Base-by-base conservation (phyloP, 2,888 invertebrate species). In the Andrena fulva region DNA sequence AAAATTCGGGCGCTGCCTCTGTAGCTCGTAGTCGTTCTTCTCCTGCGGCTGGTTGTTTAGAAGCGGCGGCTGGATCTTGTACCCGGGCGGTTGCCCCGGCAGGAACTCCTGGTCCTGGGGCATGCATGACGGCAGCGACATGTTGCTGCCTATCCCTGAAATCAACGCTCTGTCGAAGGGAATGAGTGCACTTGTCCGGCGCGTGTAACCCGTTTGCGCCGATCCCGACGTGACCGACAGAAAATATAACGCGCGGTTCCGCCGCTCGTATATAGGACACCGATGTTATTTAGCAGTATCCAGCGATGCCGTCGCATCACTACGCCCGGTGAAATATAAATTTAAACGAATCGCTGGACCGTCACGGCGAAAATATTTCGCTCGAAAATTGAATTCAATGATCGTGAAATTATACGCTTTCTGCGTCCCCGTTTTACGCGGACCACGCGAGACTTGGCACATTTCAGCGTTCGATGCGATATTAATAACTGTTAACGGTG, bases 101-200 rank as follows among this genome's bases (percentile, higher is more conserved):
- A 85, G 54, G 62, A 89, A 84, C 66, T 92, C 92, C 35, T 90
- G 91, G 56, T 93, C 92, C 63, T 92, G 92, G 12, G 89, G 87
- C 16, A 92, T 89, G 73, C 91, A 92, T 1, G 92, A 91, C 4
- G 93, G 92, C 33, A 93, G 84, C n/a, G 93, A 93, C 88, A 91
- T 89, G 88, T 93, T 93, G 79, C 93, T 93, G 59, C 93, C 93
- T 62, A 93, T 90, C 10, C 92, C 91, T 33, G 89, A 89, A 64
- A 93, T 89, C 27, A 93, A 86, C 20, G 92, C 92, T 29, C 92
- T 93, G 75, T 20, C 64, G 42, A 60, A 12, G 20, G 48, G 48
- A 31, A 69, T 27, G 42, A 69, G 69, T 16, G n/a, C 35, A 3
- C n/a, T n/a, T 50, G 48, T 50, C 50, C 29, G 24, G 33, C 8